These are phyloP conservation scores for Chrysopa pallens DNA, from an alignment of 1,140 invertebrate species.

Conservation along the genomic window DNA sequence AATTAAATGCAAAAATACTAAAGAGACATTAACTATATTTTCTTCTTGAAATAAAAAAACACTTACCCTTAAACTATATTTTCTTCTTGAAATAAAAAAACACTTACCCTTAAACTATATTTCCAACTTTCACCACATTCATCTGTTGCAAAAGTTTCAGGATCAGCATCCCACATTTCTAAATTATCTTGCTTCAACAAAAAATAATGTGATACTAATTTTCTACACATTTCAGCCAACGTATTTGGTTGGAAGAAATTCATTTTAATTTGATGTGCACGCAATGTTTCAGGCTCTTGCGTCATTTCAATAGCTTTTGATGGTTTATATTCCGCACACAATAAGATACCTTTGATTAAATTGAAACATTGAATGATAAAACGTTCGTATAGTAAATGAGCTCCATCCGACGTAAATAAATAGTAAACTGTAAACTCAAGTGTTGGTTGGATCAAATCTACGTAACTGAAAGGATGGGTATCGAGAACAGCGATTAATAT, in stretches of 20 bases:
- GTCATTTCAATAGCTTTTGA: constrained; percentile 35
- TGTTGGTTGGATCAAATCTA: constrained; percentile 56
- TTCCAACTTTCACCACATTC: constrained; percentile 84
- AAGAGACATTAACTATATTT: constrained; percentile 2
- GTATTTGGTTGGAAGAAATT: constrained; percentile 52
- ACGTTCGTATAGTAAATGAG: constrained; percentile 57
- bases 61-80: too few relatives aligned
- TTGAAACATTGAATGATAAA: constrained; percentile 82
- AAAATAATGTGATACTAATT: constrained; percentile 77
- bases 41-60: not conserved
- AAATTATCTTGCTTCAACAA: constrained; percentile 68
- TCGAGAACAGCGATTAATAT: constrained; percentile 57
- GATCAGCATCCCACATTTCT: constrained; percentile 75
- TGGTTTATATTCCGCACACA: constrained; percentile 53
- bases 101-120: constrained; percentile 63
- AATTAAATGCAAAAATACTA: constrained; percentile 1
- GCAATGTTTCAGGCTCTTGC: constrained; percentile 26
- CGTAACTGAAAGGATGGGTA: constrained; percentile 56
- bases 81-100: not conserved
- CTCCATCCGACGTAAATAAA: constrained; percentile 64
- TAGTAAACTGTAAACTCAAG: constrained; percentile 70
- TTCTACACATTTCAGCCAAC: constrained; percentile 60
- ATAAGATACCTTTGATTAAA: constrained; percentile 66
- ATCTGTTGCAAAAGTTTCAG: constrained; percentile 75
- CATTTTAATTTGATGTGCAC: constrained; percentile 45